Evolutionary conservation across 2,888 invertebrate genomes (phyloP), one percentile per base, ranked within the genome.

Genomic region (Drosophila vallismaia): DNA sequence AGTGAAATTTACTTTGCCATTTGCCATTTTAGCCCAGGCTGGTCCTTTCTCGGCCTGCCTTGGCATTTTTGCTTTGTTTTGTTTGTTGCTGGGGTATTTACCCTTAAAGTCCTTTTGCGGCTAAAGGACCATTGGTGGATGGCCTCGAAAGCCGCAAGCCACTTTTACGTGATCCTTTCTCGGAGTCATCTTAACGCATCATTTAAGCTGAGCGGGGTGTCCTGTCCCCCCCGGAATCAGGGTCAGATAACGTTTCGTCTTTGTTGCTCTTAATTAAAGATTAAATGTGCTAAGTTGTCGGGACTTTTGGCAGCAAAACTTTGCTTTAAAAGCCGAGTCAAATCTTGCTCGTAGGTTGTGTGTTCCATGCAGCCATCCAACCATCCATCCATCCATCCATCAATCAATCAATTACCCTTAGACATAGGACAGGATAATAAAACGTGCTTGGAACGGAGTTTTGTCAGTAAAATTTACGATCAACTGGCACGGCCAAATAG

Each of bases 321-420:
- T 76, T 48, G 60, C 77, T 82, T 86, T 80, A 79, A 79, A 70
- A 52, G 48, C 55, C 44, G 58, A 70, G 66, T 51, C 54, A 38
- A 28, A 1, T 36, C 28, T 24, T 63, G 8, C 42, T 40, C 24
- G 31, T 51, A 3, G 36, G 48, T 42, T 57, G 48, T 60, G 40
- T 33, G 44, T 33, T 46, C 28, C 36, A 29, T 56, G 58, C 52
- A 28, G 29, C 29, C 42, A 12, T 40, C 50, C 10, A 44, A 44
- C 50, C 53, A 68, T 44, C 46, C 64, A 58, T 50, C 38, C 62
- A 73, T 46, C 66, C 55, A 79, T 69, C 84, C 66, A 82, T 82
- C 82, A 82, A 84, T 82, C 82, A 86, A 82, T 82, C 85, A 82
- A 82, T 86, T 82, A 84, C 69, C 79, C 78, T 86, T 77, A 77